These are phyloP conservation scores for Phymatocera aterrima DNA, from an alignment of 2,888 invertebrate genomes.

Conservation along the genomic window DNA sequence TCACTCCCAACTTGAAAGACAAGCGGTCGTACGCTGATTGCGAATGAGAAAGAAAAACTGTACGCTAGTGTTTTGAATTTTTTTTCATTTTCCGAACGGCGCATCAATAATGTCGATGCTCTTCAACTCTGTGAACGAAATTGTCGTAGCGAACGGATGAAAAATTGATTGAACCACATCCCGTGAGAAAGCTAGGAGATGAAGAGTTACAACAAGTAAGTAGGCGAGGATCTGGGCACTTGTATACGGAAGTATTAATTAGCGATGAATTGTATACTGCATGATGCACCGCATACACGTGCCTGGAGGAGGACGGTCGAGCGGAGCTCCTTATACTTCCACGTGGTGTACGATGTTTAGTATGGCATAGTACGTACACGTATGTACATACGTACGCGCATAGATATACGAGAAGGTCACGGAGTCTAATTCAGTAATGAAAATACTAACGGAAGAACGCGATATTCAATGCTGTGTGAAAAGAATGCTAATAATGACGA, in stretches of 20 bases:
- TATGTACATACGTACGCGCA: not conserved
- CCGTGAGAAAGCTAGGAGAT: not conserved
- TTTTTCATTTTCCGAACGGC: too few species aligned
- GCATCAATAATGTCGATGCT: too few species aligned
- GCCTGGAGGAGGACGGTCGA: not conserved
- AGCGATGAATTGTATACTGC: not conserved
- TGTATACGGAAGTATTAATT: conserved; percentile 27
- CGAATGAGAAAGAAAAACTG: not conserved
- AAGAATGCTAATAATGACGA: not conserved
- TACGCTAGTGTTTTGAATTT: too few species aligned
- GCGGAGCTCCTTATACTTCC: not conserved
- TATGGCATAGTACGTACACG: not conserved
- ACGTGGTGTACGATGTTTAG: not conserved
- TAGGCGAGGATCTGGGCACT: conserved; percentile 1
- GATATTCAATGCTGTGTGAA: not conserved
- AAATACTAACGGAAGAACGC: not conserved
- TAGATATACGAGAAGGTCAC: conserved; percentile 17
- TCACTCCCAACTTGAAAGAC: not conserved
- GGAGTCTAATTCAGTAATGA: not conserved
- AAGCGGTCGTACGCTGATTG: too few species aligned
- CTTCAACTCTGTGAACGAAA: too few species aligned
- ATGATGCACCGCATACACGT: not conserved
- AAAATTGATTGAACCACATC: not conserved
- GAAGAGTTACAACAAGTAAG: not conserved
- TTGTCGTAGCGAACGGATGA: not conserved